Percentiles rank a stretch among this genome's conserved stretches.
Conservation (phyloP, 2,797 vertebrate genomes). For the Tokudaia tokunoshimensis region DNA sequence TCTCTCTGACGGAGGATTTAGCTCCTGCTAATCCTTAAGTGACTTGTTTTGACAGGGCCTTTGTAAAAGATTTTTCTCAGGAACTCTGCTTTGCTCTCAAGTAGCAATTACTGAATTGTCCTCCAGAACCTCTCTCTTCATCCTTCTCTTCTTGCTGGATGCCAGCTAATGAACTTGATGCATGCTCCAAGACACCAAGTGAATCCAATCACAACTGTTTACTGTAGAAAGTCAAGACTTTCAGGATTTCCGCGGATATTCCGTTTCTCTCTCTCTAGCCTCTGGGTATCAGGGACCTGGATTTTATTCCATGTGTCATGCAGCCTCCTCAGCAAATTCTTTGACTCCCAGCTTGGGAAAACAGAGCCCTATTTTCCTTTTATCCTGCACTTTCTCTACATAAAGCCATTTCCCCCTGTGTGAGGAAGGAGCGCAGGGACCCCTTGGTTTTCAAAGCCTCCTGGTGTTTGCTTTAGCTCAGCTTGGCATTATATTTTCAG, state of each 20-base stretch:
- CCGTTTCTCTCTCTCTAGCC: constrained; percentile 29
- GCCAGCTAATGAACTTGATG: constrained; percentile 85
- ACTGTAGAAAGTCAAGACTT: constrained; percentile 73
- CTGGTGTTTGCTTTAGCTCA: constrained; percentile 65
- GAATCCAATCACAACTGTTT: constrained; percentile 77
- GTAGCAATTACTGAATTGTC: constrained; percentile 86
- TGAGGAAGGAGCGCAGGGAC: neutral
- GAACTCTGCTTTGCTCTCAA: constrained; percentile 86
- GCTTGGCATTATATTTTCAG: neutral
- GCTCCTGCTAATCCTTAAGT: constrained; percentile 87
- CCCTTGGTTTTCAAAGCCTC: neutral
- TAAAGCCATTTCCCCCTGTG: constrained; percentile 60
- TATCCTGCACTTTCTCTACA: constrained; percentile 61
- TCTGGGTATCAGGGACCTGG: constrained; percentile 77
- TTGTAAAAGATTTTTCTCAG: constrained; percentile 85
- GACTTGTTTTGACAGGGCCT: constrained; percentile 89
- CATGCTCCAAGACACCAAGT: constrained; percentile 70
- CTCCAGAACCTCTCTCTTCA: constrained; percentile 76
- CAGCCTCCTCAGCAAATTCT: constrained; percentile 83
- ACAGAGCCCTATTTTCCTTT: constrained; percentile 75
- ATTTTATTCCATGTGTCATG: constrained; percentile 82
- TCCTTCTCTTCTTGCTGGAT: constrained; percentile 13
- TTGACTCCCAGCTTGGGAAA: constrained; percentile 67
- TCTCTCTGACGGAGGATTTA: constrained; percentile 87
- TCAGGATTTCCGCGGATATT: constrained; percentile 77